Evolutionary conservation across 2,113 vertebrate genomes (phyloP), one percentile per base, ranked within the genome.

Genomic region (Pionites leucogaster): DNA sequence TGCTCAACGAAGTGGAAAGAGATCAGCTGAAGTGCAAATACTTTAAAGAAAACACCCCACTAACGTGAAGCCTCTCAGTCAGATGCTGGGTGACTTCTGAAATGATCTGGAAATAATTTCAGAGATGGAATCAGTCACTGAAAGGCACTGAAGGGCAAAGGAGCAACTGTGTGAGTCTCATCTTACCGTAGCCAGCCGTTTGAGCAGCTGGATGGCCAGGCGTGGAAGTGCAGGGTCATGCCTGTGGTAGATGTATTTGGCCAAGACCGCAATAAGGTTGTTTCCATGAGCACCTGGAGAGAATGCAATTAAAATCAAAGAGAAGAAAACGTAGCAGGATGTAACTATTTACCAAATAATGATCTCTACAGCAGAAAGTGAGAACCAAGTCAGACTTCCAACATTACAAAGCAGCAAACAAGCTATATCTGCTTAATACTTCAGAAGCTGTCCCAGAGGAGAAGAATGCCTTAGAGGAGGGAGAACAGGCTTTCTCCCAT

Each of bases 231-330:
- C 99, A 2, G 99, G 99, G 94, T 99, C 99, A 0, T 99, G 99
- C 84, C 98, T 99, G 96, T 99, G 99, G 97, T 99, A 99, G 94
- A 99, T 99, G 47, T 99, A 99, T 92, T 99, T 99, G 75, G 99
- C 99, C 96, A 99, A 95, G 65, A 99, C 99, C 1, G 99, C 99
- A n/a, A 99, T 99, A 77, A 99, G 98, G 62, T 99, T 99, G 97
- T 98, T 99, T 70, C 99, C 98, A 17, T 99, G 99, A 82, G 99
- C 99, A 50, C 99, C 99, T 99, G 95, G n/a, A 77, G 81, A 85
- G 62, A 86, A 52, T 13, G 53, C 55, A 83, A 67, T 27, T 28
- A 29, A 88, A 68, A 90, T 76, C n/a, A 86, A 19, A 87, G 22
- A 47, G 29, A 85, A 95, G 62, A 59, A 96, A 60, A 15, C 20